Evolutionary conservation across 2,888 invertebrate species (phyloP).

Genomic region (Parnassius apollo): DNA sequence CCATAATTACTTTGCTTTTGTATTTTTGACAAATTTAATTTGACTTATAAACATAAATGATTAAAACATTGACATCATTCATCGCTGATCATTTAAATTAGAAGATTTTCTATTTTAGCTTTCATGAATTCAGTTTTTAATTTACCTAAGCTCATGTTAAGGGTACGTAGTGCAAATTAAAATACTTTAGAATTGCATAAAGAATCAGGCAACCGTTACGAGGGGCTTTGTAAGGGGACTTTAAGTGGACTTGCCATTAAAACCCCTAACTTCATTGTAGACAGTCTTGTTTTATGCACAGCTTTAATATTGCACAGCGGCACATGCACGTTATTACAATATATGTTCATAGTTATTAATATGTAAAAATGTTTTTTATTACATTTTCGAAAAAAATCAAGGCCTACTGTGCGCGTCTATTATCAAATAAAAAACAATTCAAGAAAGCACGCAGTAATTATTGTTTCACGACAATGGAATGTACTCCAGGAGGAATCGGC

Average conservation of each 20-base stretch:
- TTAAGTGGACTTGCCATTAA: conserved; percentile 17
- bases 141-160: background rate
- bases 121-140: background rate
- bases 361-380: no score
- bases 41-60: no score
- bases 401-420: no score
- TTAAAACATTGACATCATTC: background rate
- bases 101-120: background rate
- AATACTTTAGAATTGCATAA: conserved; percentile 13
- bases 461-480: no score
- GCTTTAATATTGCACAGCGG: background rate
- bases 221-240: conserved; percentile 10
- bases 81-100: background rate
- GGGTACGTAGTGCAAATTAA: conserved; percentile 11
- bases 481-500: no score
- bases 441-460: no score
- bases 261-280: conserved; percentile 13
- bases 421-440: no score
- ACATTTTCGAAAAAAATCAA: no score
- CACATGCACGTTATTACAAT: conserved; percentile 4
- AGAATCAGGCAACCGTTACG: conserved; percentile 14
- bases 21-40: no score
- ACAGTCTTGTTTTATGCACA: conserved; percentile 11
- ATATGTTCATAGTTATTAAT: background rate
- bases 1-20: no score